A percentile compares a stretch with the other conserved stretches of the same genome.
Conservation (phyloP, 2,888 invertebrate species). For the Sarcophaga carnaria region DNA sequence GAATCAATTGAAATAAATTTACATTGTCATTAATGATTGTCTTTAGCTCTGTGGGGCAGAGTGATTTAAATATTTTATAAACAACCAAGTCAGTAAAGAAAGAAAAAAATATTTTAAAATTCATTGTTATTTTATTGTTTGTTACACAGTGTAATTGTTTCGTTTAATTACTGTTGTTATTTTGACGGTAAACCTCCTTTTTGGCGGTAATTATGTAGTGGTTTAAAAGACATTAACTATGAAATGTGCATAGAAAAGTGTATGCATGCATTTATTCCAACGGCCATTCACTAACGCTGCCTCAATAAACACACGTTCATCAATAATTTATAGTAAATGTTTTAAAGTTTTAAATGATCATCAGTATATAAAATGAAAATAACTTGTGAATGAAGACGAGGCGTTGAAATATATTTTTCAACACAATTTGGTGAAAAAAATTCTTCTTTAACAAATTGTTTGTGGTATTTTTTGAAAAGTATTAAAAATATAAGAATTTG, state of each 20-base stretch:
- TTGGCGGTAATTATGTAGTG: constrained; percentile 22
- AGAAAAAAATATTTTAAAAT: background rate
- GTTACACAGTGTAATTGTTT: background rate
- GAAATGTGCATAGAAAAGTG: background rate
- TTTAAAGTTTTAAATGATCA: constrained; percentile 36
- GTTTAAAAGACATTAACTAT: background rate
- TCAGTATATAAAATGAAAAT: constrained; percentile 12
- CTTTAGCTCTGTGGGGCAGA: too few species aligned
- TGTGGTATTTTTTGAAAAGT: background rate
- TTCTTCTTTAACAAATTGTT: too few species aligned
- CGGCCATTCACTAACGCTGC: background rate
- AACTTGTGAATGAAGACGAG: constrained; percentile 11
- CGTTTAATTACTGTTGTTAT: background rate
- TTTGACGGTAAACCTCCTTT: constrained; percentile 21
- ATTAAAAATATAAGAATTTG: background rate
- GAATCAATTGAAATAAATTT: too few species aligned
- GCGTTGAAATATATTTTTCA: constrained; percentile 28
- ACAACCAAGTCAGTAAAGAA: background rate
- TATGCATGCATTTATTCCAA: background rate
- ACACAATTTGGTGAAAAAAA: background rate
- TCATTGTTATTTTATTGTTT: background rate
- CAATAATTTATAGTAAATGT: constrained; percentile 42
- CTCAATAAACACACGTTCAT: constrained; percentile 37
- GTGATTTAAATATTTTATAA: background rate
- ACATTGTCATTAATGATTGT: too few species aligned